These are phyloP conservation scores for Crematogaster levior DNA, from an alignment of 2,888 invertebrate species.

Conservation along the genomic window DNA sequence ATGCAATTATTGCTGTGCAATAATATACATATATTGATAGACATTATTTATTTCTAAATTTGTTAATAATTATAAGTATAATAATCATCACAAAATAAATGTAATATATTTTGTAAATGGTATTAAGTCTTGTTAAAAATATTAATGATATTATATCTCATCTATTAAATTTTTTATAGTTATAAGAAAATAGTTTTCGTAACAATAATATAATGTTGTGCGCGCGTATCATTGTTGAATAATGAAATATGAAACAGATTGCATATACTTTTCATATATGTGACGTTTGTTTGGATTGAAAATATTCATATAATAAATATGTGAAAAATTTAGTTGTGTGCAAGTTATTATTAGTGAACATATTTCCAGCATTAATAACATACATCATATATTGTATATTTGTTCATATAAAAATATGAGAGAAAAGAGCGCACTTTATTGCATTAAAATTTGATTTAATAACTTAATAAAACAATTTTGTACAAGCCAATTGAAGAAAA, in stretches of 20 bases:
- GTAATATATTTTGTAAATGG: neutral
- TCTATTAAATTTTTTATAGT: neutral
- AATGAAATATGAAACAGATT: neutral
- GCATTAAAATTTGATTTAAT: slow-evolving; percentile 20
- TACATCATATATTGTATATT: neutral
- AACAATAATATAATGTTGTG: neutral
- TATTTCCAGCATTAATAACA: slow-evolving; percentile 13
- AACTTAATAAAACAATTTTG: slow-evolving; percentile 15
- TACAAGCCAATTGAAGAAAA: slow-evolving; percentile 18
- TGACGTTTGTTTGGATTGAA: neutral
- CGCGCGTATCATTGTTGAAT: slow-evolving; percentile 13
- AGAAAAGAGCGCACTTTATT: neutral
- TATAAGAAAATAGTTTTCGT: slow-evolving; percentile 4
- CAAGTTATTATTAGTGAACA: slow-evolving; percentile 6
- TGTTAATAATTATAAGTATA: neutral
- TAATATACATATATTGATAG: neutral
- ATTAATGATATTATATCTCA: neutral
- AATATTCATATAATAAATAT: slow-evolving; percentile 19
- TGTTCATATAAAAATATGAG: neutral
- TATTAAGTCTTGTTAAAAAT: neutral
- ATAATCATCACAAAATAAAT: neutral
- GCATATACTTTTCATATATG: neutral
- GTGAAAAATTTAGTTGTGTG: slow-evolving; percentile 13
- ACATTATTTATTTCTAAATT: slow-evolving; percentile 7
- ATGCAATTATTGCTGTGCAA: neutral